A percentile compares a stretch with the other conserved stretches of the same genome.
phyloP scores from a whole-genome alignment of 2,888 invertebrate species.

The Nipponacmea schrenckii region DNA sequence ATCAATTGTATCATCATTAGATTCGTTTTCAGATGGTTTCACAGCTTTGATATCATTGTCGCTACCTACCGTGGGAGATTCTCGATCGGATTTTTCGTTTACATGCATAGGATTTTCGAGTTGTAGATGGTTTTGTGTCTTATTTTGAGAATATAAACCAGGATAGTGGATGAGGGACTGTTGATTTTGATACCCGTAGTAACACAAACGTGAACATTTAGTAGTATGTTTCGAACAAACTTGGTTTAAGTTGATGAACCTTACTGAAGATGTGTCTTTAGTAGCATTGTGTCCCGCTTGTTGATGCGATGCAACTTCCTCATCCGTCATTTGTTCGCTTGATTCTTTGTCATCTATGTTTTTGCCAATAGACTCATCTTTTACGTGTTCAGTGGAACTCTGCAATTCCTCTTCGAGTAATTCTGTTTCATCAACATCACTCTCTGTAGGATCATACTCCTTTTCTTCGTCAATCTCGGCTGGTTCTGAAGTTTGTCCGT shows the following conservation, averaged over 20 bases:
- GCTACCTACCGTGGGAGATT: too few species aligned
- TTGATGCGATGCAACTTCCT: background rate
- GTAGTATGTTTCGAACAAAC: background rate
- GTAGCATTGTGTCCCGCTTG: background rate
- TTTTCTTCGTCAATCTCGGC: background rate
- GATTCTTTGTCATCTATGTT: background rate
- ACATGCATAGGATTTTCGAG: too few species aligned
- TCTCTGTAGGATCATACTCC: constrained; percentile 9
- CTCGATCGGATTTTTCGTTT: too few species aligned
- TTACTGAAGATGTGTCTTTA: background rate
- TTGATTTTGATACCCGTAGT: background rate
- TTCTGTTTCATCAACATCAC: constrained; percentile 29
- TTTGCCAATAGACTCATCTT: constrained; percentile 6
- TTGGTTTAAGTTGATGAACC: background rate
- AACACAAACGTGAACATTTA: background rate
- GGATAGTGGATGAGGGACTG: background rate
- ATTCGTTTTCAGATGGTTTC: background rate
- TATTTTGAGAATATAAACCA: too few species aligned
- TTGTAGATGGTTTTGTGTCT: too few species aligned
- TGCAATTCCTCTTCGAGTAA: constrained; percentile 19
- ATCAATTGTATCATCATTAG: background rate
- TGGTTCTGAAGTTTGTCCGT: background rate
- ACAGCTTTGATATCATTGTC: too few species aligned
- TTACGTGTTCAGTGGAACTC: background rate
- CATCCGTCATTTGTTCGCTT: constrained; percentile 3